phyloP scores from a whole-genome alignment of 2,113 vertebrate species.

The Kobus ellipsiprymnus region DNA sequence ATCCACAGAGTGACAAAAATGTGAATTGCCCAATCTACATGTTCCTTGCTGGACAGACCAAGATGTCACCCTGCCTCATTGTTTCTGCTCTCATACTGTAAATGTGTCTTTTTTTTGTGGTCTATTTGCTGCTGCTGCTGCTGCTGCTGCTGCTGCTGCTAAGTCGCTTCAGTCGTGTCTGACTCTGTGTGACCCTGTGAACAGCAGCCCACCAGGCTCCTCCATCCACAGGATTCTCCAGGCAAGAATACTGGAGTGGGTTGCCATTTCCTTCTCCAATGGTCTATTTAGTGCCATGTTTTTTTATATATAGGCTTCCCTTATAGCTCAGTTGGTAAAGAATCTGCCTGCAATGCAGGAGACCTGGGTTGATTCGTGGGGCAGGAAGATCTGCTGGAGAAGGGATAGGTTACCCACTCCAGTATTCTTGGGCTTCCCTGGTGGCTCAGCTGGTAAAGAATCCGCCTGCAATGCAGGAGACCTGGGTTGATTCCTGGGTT shows the following conservation, averaged over 20 bases:
- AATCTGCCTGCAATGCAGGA: not conserved
- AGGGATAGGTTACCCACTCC: not conserved
- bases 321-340: not conserved
- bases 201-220: not conserved
- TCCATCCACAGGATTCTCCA: not conserved
- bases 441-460: not conserved
- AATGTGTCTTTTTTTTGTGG: not conserved
- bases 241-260: not conserved
- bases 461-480: not conserved
- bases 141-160: not conserved
- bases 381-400: not conserved
- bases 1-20: not conserved
- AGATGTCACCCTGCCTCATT: not conserved
- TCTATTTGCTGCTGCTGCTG: not conserved
- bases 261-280: not conserved
- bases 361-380: not conserved
- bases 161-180: fast-evolving
- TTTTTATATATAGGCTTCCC: not conserved
- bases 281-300: not conserved
- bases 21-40: not conserved
- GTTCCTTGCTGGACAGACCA: not conserved
- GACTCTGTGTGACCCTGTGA: not conserved
- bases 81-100: not conserved
- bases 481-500: not conserved
- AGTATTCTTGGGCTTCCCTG: not conserved